Evolutionary conservation across 2,113 vertebrate genomes (phyloP).

Genomic region (Propithecus coquereli): DNA sequence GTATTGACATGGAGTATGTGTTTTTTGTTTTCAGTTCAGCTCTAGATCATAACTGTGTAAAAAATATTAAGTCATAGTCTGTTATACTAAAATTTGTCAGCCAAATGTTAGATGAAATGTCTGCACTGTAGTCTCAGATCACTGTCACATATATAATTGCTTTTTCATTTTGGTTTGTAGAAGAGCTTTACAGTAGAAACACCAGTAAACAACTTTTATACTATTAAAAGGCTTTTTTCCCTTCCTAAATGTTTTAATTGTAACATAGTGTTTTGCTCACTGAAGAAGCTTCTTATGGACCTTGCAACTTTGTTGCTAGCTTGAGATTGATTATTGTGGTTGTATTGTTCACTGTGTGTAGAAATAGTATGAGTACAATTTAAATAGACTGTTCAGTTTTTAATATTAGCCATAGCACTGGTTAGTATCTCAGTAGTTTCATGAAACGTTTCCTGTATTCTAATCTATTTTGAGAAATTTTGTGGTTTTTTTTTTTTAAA

Average conservation of each 20-base stretch:
- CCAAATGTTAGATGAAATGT: constrained; percentile 74
- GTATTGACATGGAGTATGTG: constrained; percentile 4
- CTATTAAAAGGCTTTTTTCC: constrained; percentile 75
- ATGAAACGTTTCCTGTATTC: constrained; percentile 70
- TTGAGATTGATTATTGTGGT: constrained; percentile 77
- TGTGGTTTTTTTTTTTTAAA: constrained; percentile 62
- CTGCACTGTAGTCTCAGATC: constrained; percentile 78
- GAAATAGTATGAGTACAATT: constrained; percentile 60
- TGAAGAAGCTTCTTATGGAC: constrained; percentile 73
- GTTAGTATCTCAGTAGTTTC: constrained; percentile 79
- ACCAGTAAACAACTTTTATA: constrained; percentile 83
- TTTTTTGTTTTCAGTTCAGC: constrained; percentile 67
- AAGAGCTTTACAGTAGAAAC: constrained; percentile 82
- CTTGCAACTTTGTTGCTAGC: constrained; percentile 76
- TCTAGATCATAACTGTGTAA: constrained; percentile 67
- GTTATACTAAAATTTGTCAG: constrained; percentile 64
- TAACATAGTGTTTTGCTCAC: constrained; percentile 78
- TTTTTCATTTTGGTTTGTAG: constrained; percentile 78
- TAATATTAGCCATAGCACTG: constrained; percentile 78
- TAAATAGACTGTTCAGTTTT: constrained; percentile 74
- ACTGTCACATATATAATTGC: constrained; percentile 77
- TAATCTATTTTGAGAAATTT: constrained; percentile 76
- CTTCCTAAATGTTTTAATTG: constrained; percentile 72
- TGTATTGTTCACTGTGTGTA: constrained; percentile 74
- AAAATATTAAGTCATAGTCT: constrained; percentile 57